Evolutionary conservation across 2,888 invertebrate species (phyloP).

Genomic region (Lepidocyrtoides sp.): DNA sequence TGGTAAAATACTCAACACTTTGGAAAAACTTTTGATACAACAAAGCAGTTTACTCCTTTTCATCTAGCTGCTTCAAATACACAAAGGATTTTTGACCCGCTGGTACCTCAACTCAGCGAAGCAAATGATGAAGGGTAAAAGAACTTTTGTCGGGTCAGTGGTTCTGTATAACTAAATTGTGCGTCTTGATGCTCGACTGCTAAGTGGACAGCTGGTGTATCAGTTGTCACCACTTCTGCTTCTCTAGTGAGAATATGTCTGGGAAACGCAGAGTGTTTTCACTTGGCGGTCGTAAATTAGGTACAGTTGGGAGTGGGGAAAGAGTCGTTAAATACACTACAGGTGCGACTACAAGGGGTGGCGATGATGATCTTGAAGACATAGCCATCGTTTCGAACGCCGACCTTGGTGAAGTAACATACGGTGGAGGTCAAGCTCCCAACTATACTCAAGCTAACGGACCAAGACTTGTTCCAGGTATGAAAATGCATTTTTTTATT

Average conservation of each 20-base stretch:
- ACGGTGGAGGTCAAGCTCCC: constrained; percentile 86
- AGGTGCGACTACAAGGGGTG: constrained; percentile 82
- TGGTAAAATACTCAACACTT: neutral
- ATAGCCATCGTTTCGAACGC: constrained; percentile 87
- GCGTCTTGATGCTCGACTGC: constrained; percentile 59
- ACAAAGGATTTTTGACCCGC: neutral
- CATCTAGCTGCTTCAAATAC: neutral
- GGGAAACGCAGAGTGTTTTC: constrained; percentile 85
- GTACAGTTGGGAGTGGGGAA: constrained; percentile 83
- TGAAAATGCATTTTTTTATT: neutral
- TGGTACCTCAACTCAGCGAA: neutral
- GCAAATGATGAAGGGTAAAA: constrained; percentile 44
- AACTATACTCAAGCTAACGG: constrained; percentile 87
- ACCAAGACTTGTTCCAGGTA: constrained; percentile 87
- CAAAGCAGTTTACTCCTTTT: neutral
- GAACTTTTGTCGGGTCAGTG: constrained; percentile 57
- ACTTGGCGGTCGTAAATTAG: constrained; percentile 85
- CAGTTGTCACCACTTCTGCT: constrained; percentile 72
- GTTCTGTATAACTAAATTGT: constrained; percentile 59
- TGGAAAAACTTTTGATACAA: constrained; percentile 10
- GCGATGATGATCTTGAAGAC: constrained; percentile 86
- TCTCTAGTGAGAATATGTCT: constrained; percentile 81
- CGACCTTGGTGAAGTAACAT: constrained; percentile 86
- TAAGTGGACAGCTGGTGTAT: constrained; percentile 74
- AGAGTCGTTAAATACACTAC: constrained; percentile 85